phyloP scores from a whole-genome alignment of 2,113 vertebrate species.

The Pollimyrus isidori region DNA sequence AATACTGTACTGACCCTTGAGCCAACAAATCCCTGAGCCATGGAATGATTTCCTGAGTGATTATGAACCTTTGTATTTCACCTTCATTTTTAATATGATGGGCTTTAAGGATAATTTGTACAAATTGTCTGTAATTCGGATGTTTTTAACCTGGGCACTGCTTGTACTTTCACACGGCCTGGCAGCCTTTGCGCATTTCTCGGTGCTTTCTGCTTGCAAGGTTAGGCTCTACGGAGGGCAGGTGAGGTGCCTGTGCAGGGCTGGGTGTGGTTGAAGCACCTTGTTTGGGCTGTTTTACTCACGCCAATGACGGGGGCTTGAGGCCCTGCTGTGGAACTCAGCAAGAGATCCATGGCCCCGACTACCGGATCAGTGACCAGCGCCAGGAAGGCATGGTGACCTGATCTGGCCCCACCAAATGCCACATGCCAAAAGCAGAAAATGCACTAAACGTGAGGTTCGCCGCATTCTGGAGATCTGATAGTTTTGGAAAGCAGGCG shows the following conservation, averaged over 20 bases:
- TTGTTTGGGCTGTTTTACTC: background rate
- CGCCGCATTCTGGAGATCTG: background rate
- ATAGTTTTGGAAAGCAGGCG: conserved; percentile 21
- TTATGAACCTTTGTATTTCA: background rate
- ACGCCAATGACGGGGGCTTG: background rate
- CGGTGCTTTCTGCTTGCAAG: background rate
- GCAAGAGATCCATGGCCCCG: background rate
- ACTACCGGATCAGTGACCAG: background rate
- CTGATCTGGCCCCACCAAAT: background rate
- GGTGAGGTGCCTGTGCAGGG: background rate
- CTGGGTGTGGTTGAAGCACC: background rate
- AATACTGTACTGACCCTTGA: background rate
- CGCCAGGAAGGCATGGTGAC: background rate
- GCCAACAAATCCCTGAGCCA: background rate
- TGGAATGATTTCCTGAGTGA: background rate
- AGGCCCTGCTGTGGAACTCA: background rate
- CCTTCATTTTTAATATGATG: background rate
- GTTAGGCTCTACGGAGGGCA: background rate
- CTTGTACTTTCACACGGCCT: background rate
- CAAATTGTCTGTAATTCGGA: background rate
- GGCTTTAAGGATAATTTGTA: background rate
- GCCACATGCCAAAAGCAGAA: background rate
- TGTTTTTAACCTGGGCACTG: background rate
- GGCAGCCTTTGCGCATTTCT: background rate
- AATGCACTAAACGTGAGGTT: background rate